Evolutionary conservation across 2,888 invertebrate genomes (phyloP), one percentile per base, ranked within the genome.

Genomic region (Andrena praecox): DNA sequence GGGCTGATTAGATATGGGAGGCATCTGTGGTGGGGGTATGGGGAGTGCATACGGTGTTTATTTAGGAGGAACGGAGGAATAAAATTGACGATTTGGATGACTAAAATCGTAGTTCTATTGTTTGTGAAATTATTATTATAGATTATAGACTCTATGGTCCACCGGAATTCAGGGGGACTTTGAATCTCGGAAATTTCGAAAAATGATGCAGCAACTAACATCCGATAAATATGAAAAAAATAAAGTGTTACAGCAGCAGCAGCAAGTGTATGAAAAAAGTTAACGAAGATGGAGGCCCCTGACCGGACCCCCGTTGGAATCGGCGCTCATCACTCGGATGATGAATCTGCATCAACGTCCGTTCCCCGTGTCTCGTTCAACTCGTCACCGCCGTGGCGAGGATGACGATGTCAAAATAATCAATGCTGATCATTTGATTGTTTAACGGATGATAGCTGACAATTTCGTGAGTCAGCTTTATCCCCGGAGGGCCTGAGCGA

Each of bases 391-490:
- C 4, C 48, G 10, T 67, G 59, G 35, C n/a, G 35, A 59, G 29
- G 35, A 83, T 63, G 56, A 59, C 62, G 64, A 59, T 73, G 50
- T 69, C 63, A 59, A 74, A 74, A 70, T 66, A 74, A 75, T 77
- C 72, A 62, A 62, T 77, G 67, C 31, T 70, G 73, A 84, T 75
- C 67, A 67, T 80, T 56, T 70, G 80, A 88, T 88, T 83, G 59
- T 88, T 88, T 87, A 88, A 67, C 60, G 29, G 50, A 85, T 69
- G 78, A 79, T 84, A 81, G 67, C 74, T 71, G 80, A 82, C 71
- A 78, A 85, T 86, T 82, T 86, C 60, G 69, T 80, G 79, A 86
- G 24, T 80, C 69, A 80, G 68, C 71, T 54, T 42, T 64, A 16
- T 16, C 50, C 59, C 70, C 60, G 27, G 62, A 68, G 68, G 80